phyloP scores from a whole-genome alignment of 2,797 vertebrate genomes.

The Hypotaenidia okinawae region DNA sequence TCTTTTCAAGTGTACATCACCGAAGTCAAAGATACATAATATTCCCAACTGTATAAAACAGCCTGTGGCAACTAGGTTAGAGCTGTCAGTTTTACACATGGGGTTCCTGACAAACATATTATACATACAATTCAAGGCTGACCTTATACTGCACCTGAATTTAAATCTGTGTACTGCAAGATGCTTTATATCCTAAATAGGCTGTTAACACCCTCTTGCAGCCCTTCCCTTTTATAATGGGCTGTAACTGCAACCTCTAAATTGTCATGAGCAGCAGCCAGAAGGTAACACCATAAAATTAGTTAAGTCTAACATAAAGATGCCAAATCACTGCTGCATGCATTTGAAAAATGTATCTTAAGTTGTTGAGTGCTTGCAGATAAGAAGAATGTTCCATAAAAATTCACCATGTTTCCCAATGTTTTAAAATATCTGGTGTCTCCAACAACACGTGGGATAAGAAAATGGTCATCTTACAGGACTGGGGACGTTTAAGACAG shows the following conservation, averaged over 20 bases:
- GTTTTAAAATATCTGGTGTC: background rate
- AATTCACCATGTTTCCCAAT: background rate
- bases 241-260: conserved; percentile 55
- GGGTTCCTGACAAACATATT: conserved; percentile 71
- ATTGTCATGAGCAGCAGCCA: conserved; percentile 53
- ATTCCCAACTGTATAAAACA: conserved; percentile 56
- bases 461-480: background rate
- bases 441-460: background rate
- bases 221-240: conserved; percentile 65
- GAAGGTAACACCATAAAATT: conserved; percentile 67
- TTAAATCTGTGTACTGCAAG: conserved; percentile 59
- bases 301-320: conserved; percentile 68
- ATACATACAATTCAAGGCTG: conserved; percentile 66
- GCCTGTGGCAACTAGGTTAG: conserved; percentile 65
- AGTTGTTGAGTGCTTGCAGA: conserved; percentile 15
- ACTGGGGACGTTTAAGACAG: background rate
- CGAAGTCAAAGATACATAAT: conserved; percentile 64
- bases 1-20: conserved; percentile 70
- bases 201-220: conserved; percentile 62
- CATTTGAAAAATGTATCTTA: conserved; percentile 53
- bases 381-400: conserved; percentile 18
- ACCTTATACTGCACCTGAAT: conserved; percentile 72
- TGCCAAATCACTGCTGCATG: conserved; percentile 62
- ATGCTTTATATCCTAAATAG: conserved; percentile 67
- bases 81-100: conserved; percentile 69